Evolutionary conservation across 1,140 invertebrate species (phyloP), one percentile per base, ranked within the genome.

Genomic region (Watersipora subatra): DNA sequence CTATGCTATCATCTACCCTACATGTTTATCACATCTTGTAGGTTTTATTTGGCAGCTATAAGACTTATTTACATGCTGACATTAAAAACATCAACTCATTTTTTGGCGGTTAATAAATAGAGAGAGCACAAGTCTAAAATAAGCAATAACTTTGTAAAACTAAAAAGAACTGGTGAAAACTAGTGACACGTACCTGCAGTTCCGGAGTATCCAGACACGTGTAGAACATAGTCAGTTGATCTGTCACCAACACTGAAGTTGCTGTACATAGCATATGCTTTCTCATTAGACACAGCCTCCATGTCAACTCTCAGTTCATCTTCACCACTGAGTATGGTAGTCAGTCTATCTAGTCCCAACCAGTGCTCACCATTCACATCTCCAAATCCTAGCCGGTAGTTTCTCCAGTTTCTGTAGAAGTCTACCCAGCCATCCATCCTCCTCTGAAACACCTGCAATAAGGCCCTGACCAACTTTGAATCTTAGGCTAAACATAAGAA

Each of bases 381-480:
- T 22, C 69, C 69, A 66, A 71, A 71, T 1, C 69, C 69, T 22
- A 22, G 26, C 27, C 64, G 55, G 26, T 71, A 71, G 15, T 67
- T 61, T 17, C n/a, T 29, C 68, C 68, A 71, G 17, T 59, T 57
- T 57, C 61, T 64, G 58, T 69, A 62, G 58, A 71, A 70, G 29
- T 65, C 59, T 15, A 61, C 29, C 1, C 28, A 56, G 20, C 62
- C 65, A 61, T 68, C 55, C 22, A 29, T 19, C 25, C 67, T 63
- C 2, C 87, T 84, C 70, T 91, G 89, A 12, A 93, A 81, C 0
- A 91, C 84, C 12, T 46, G n/a, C 34, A 7, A 46, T 46, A 46
- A n/a, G n/a, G n/a, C n/a, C n/a, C n/a, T n/a, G n/a, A n/a, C n/a
- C n/a, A n/a, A n/a, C n/a, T n/a, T n/a, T n/a, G n/a, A n/a, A n/a